phyloP scores from a whole-genome alignment of 2,797 vertebrate genomes.

The Salmo trutta region DNA sequence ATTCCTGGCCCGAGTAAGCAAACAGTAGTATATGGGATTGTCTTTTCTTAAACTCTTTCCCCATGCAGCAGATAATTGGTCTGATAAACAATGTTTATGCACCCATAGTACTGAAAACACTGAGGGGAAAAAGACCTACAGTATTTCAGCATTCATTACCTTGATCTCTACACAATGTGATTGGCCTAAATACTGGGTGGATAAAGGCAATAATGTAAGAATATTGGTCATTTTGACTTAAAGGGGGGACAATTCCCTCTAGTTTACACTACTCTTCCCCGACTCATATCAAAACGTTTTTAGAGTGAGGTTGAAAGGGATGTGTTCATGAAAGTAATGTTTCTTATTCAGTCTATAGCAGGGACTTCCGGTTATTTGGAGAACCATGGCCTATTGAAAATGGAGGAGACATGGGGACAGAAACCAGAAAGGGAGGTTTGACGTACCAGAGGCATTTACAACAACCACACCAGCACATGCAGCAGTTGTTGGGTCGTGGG shows the following conservation, averaged over 20 bases:
- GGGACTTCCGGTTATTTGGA: neutral
- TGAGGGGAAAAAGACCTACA: neutral
- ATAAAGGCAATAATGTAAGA: neutral
- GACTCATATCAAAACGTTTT: neutral
- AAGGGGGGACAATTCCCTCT: neutral
- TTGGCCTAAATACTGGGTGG: neutral
- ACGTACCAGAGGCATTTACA: constrained; percentile 99
- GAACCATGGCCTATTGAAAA: neutral
- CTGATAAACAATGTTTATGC: no score
- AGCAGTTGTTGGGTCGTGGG: constrained; percentile 96
- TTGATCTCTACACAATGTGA: neutral
- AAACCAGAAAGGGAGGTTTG: neutral
- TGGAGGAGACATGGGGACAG: neutral
- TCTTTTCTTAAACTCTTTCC: neutral
- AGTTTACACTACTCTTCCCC: no score
- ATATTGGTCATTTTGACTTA: neutral
- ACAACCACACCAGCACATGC: constrained; percentile 98
- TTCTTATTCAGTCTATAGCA: neutral
- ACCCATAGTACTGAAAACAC: no score
- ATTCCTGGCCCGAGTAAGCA: neutral
- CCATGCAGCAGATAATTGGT: no score
- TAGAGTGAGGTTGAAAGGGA: neutral
- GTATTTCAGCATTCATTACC: neutral
- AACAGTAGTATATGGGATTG: neutral
- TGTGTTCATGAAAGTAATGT: neutral